Percentiles rank a stretch among this genome's conserved stretches.
Conservation (phyloP, 2,888 invertebrate species). For the Polymixis lichenea region DNA sequence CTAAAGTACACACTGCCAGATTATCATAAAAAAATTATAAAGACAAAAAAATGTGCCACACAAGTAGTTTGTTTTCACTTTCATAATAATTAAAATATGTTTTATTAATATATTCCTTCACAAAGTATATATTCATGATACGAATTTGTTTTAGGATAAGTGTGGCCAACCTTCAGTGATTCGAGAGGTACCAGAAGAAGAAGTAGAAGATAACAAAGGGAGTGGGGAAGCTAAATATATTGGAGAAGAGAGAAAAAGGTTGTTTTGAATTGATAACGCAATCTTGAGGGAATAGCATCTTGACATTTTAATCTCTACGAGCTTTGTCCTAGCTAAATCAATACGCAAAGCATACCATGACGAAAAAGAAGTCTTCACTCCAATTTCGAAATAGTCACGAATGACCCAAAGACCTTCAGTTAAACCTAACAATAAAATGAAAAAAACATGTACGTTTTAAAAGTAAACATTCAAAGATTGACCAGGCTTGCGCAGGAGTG, state of each 20-base stretch:
- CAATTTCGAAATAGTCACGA: slow-evolving; percentile 61
- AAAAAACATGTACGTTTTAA: slow-evolving; percentile 63
- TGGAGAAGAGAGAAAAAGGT: background rate
- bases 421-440: slow-evolving; percentile 59
- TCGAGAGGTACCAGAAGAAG: background rate
- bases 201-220: background rate
- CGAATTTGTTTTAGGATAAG: slow-evolving; percentile 6
- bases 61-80: too few species aligned
- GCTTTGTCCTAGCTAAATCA: background rate
- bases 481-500: slow-evolving; percentile 72
- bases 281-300: background rate
- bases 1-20: too few species aligned
- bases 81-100: too few species aligned
- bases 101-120: too few species aligned
- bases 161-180: background rate
- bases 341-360: slow-evolving; percentile 27
- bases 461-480: slow-evolving; percentile 74
- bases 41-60: too few species aligned
- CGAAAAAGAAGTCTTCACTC: slow-evolving; percentile 34
- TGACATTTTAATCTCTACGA: slow-evolving; percentile 11
- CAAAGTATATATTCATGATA: too few species aligned
- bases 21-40: too few species aligned
- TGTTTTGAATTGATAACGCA: too few species aligned
- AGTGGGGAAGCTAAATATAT: background rate
- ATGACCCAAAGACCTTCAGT: slow-evolving; percentile 59